These are phyloP conservation scores for Hyalella azteca DNA, from an alignment of 2,888 invertebrate species.

Conservation along the genomic window DNA sequence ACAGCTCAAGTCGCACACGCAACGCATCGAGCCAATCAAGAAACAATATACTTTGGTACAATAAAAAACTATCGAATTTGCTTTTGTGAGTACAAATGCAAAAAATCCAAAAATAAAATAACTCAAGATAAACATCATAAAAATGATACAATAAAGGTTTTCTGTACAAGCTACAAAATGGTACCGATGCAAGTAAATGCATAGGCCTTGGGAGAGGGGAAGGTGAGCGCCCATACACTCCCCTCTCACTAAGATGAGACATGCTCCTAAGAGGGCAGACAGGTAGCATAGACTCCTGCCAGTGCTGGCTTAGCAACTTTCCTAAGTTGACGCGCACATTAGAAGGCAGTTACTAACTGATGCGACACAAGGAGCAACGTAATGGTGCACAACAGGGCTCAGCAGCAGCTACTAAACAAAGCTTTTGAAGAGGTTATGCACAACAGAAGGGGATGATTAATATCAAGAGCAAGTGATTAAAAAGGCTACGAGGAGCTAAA, in stretches of 20 bases:
- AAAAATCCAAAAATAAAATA: slow-evolving; percentile 28
- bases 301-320: neutral
- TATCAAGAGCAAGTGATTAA: slow-evolving; percentile 30
- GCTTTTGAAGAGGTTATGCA: slow-evolving; percentile 5
- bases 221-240: slow-evolving; percentile 9
- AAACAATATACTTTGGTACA: slow-evolving; percentile 35
- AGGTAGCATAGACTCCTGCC: neutral
- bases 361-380: slow-evolving; percentile 16
- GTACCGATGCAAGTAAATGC: slow-evolving; percentile 23
- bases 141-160: slow-evolving; percentile 36
- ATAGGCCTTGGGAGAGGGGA: slow-evolving; percentile 23
- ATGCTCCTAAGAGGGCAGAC: neutral
- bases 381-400: slow-evolving; percentile 22
- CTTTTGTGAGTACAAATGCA: slow-evolving; percentile 28
- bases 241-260: slow-evolving; percentile 15
- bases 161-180: slow-evolving; percentile 37
- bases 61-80: slow-evolving; percentile 35
- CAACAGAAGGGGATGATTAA: slow-evolving; percentile 32
- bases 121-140: slow-evolving; percentile 31
- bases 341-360: slow-evolving; percentile 15
- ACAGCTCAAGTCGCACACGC: neutral
- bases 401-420: slow-evolving; percentile 4
- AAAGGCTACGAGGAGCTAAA: slow-evolving; percentile 23
- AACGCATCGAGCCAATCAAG: slow-evolving; percentile 21
- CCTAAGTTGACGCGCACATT: slow-evolving; percentile 12